phyloP scores from a whole-genome alignment of 2,113 vertebrate species.

The Saguinus imperator region DNA sequence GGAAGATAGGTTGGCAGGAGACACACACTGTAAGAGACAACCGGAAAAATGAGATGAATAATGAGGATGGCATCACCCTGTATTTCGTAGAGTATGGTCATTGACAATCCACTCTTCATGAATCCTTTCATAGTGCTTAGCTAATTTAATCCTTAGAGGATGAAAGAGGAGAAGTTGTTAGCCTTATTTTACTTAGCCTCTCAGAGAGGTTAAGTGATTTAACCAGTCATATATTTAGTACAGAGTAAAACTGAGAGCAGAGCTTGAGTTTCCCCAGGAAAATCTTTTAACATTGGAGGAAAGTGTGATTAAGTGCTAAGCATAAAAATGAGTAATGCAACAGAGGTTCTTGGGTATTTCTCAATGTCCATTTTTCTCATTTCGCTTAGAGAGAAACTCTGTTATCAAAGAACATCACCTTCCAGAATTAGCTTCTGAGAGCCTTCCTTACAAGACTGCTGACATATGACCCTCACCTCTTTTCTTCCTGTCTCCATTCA shows the following conservation, averaged over 20 bases:
- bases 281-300: not conserved
- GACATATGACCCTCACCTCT: not conserved
- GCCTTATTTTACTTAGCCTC: not conserved
- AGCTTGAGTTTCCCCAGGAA: not conserved
- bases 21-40: not conserved
- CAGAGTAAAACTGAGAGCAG: not conserved
- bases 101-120: not conserved
- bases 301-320: not conserved
- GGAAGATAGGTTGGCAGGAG: not conserved
- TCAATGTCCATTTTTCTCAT: not conserved
- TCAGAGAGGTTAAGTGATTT: not conserved
- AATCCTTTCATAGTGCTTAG: not conserved
- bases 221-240: not conserved
- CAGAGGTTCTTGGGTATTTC: not conserved
- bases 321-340: not conserved
- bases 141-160: conserved; percentile 11
- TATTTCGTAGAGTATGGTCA: not conserved
- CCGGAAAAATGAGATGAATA: not conserved
- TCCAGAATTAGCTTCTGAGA: not conserved
- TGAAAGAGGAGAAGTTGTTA: conserved; percentile 8
- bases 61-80: not conserved
- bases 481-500: not conserved
- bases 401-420: not conserved
- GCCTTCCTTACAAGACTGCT: not conserved
- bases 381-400: not conserved